Evolutionary conservation across 2,888 invertebrate species (phyloP), one percentile per base, ranked within the genome.

Genomic region (Orthosia gracilis): DNA sequence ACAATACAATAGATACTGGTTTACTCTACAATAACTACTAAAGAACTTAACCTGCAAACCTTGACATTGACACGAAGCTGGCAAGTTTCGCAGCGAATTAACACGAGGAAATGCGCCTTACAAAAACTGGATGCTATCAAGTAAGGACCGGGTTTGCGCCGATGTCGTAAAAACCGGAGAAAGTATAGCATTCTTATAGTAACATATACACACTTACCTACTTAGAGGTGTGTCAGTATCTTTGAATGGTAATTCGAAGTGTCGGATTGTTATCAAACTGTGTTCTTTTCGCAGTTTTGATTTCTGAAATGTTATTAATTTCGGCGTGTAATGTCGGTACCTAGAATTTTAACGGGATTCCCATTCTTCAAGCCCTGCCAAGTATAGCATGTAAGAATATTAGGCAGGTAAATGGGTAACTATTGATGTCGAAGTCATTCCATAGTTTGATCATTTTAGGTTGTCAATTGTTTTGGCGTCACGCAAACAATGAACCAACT

Each of bases 41-140:
- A 74, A 66, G 59, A 82, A 74, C 47, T 59, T 69, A 68, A 66
- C 73, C 74, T 49, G 64, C 13, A 84, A 84, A 78, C 85, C 82
- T 86, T 84, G 84, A 80, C 85, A 83, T 73, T 86, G 83, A 68
- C 58, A 62, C 61, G 31, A 62, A 64, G 52, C 58, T n/a, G 66
- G 7, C 15, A 70, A 74, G 69, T 80, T 76, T 74, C 80, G 67
- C 63, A 64, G 67, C 58, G 31, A 69, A 64, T 45, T 40, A 66
- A 64, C 70, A 65, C 73, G 63, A 71, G 78, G 73, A 75, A 84
- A 73, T 76, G 62, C 66, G 72, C 72, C n/a, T 62, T 58, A 57
- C 54, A 77, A 82, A 78, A 84, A 84, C 78, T 74, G 75, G 72
- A 73, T 55, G n/a, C 23, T 57, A 58, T 70, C 69, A 64, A 64